A percentile compares a stretch with the other conserved stretches of the same genome.
These are phyloP conservation scores for Xiphias gladius DNA, from an alignment of 2,113 vertebrate genomes.

Conservation along the genomic window DNA sequence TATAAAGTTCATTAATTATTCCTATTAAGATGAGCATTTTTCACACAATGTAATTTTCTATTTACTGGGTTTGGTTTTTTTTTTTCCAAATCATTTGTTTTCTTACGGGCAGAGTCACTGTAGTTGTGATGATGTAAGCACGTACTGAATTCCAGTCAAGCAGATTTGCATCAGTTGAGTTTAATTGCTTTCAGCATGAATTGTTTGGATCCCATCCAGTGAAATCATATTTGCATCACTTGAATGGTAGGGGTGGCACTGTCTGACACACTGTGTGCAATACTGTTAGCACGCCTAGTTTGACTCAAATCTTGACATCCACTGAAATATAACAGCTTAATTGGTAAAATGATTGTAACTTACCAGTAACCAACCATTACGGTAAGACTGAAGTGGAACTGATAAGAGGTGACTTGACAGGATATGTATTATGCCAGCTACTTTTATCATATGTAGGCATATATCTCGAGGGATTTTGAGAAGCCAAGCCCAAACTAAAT, in stretches of 20 bases:
- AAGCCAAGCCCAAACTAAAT: slow-evolving; percentile 56
- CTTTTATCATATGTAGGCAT: slow-evolving; percentile 2
- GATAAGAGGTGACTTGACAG: neutral
- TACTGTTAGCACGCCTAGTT: slow-evolving; percentile 12
- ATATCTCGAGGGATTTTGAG: slow-evolving; percentile 40
- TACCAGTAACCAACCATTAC: neutral
- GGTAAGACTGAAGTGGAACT: slow-evolving; percentile 1
- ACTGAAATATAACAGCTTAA: slow-evolving; percentile 2
- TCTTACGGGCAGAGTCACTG: slow-evolving; percentile 4
- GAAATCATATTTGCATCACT: slow-evolving; percentile 60
- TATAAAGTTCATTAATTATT: neutral
- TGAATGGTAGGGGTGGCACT: slow-evolving; percentile 10
- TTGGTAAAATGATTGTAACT: slow-evolving; percentile 11
- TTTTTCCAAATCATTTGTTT: neutral
- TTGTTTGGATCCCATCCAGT: slow-evolving; percentile 29
- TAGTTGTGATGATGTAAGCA: slow-evolving; percentile 33
- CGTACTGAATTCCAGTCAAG: slow-evolving; percentile 10
- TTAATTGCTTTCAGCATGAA: slow-evolving; percentile 50
- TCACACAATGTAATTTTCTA: neutral
- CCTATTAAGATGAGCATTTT: neutral
- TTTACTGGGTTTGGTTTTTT: neutral
- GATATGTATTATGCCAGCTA: slow-evolving; percentile 3
- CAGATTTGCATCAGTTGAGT: slow-evolving; percentile 50
- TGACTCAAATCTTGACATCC: neutral
- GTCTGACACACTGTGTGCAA: slow-evolving; percentile 7